phyloP scores from a whole-genome alignment of 1,140 invertebrate genomes.

The Coelopa frigida region DNA sequence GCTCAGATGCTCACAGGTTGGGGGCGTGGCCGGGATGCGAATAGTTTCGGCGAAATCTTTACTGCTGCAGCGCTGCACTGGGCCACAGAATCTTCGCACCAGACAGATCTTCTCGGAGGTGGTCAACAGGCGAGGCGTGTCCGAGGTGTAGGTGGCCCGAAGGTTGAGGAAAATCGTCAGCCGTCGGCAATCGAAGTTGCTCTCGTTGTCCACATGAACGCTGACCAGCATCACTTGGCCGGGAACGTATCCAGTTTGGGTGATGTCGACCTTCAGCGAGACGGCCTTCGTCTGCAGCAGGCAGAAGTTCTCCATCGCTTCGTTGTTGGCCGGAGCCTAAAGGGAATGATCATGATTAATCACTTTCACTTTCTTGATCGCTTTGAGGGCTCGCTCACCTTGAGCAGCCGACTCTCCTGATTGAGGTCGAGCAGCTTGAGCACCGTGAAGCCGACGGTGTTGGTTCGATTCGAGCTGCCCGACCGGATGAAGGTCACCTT shows the following conservation, averaged over 20 bases:
- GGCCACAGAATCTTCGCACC: constrained; percentile 29
- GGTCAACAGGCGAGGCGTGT: constrained; percentile 47
- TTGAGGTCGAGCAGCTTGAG: constrained; percentile 36
- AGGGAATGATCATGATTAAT: constrained; percentile 12
- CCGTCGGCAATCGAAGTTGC: constrained; percentile 46
- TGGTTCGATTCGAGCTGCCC: constrained; percentile 32
- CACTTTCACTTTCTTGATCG: not conserved
- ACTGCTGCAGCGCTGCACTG: constrained; percentile 21
- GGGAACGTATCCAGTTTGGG: constrained; percentile 40
- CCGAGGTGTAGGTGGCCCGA: constrained; percentile 41
- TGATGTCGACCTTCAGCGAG: constrained; percentile 26
- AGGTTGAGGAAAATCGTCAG: constrained; percentile 47
- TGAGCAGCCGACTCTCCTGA: constrained; percentile 25
- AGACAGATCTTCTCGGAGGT: constrained; percentile 34
- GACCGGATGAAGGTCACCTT: constrained; percentile 30
- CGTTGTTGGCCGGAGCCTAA: constrained; percentile 25
- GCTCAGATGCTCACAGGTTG: constrained; percentile 47
- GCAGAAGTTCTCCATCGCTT: constrained; percentile 34
- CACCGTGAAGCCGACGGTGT: constrained; percentile 39
- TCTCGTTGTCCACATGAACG: constrained; percentile 38
- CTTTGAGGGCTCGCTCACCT: constrained; percentile 3
- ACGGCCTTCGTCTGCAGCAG: constrained; percentile 28
- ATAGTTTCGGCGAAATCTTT: constrained; percentile 29
- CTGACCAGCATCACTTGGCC: constrained; percentile 36
- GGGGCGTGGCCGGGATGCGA: constrained; percentile 35